phyloP scores from a whole-genome alignment of 2,888 invertebrate species.

The Drosophila nigricruria region DNA sequence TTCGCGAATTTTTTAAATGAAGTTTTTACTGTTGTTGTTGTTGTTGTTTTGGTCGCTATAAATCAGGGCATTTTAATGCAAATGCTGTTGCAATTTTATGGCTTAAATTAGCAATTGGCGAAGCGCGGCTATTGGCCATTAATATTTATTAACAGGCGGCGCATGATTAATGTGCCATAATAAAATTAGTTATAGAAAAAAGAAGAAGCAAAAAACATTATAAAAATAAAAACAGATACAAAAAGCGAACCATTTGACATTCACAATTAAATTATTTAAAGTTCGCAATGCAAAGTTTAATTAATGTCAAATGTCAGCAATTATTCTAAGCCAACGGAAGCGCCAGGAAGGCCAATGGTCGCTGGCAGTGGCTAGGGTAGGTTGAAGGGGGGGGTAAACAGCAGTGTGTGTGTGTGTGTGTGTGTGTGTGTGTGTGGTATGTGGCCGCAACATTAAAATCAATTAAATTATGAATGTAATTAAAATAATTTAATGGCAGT shows the following conservation, averaged over 20 bases:
- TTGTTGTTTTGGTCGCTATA: slow-evolving; percentile 42
- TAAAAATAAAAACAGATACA: neutral
- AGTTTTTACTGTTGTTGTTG: slow-evolving; percentile 49
- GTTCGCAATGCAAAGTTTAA: slow-evolving; percentile 57
- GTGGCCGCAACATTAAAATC: slow-evolving; percentile 69
- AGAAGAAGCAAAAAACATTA: slow-evolving; percentile 4
- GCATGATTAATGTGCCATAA: slow-evolving; percentile 75
- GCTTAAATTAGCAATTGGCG: slow-evolving; percentile 71
- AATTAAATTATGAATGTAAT: slow-evolving; percentile 80
- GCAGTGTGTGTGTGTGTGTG: slow-evolving; percentile 7
- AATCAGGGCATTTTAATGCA: slow-evolving; percentile 75
- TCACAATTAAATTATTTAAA: slow-evolving; percentile 61
- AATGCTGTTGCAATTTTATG: slow-evolving; percentile 74
- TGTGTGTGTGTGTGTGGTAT: neutral
- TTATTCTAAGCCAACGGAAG: slow-evolving; percentile 70
- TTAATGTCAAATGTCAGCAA: slow-evolving; percentile 75
- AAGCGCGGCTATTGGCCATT: slow-evolving; percentile 62
- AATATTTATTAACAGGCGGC: slow-evolving; percentile 79
- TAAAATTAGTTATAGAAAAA: slow-evolving; percentile 70
- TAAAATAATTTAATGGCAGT: slow-evolving; percentile 74
- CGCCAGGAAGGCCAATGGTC: neutral
- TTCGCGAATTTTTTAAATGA: slow-evolving; percentile 44
- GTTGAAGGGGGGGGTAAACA: neutral
- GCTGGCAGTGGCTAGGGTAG: neutral
- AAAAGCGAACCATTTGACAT: slow-evolving; percentile 25